Evolutionary conservation across 1,140 invertebrate species (phyloP), one percentile per base, ranked within the genome.

Genomic region (Drosophila ananassae): DNA sequence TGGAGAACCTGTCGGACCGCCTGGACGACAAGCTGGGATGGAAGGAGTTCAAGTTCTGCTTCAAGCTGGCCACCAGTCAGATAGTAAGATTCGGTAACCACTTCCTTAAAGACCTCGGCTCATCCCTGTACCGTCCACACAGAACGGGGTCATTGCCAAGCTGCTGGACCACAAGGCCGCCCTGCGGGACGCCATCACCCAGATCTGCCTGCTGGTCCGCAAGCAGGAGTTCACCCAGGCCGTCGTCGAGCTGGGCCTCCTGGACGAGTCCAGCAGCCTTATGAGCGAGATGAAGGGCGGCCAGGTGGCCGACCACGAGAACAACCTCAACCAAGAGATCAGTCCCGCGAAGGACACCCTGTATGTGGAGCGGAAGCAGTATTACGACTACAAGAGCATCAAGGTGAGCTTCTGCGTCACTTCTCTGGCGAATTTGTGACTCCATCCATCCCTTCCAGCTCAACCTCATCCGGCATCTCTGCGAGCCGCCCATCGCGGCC

Each of bases 41-140:
- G 94, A 93, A 94, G 61, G 94, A 95, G 83, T 95, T 95, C 91
- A 95, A 95, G 79, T 95, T 95, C 87, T 94, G 94, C 64, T 95
- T 95, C 72, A 95, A 95, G 92, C 91, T 95, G 50, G 94, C 94
- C 12, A 95, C 95, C 39, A 95, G 95, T 51, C 95, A 95, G 94
- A 94, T 95, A 66, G 95, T 95, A 91, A 92, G 94, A 10, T 47
- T 24, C 1, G 22, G 4, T 92, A 3, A 7, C 7, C 2, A 21
- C 17, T 6, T 28, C 1, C 7, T 6, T 1, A 6, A 28, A 28
- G 5, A 28, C 41, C 3, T 2, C 3, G 0, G 4, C 5, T 6
- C 13, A 13, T 24, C 28, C 2, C n/a, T 37, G 4, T 32, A 4
- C 9, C 30, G 2, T 30, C 56, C 5, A n/a, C 17, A n/a, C 61